Percentiles rank a stretch among this genome's conserved stretches.
phyloP scores from a whole-genome alignment of 2,888 invertebrate species.

The Megastigmus dorsalis region DNA sequence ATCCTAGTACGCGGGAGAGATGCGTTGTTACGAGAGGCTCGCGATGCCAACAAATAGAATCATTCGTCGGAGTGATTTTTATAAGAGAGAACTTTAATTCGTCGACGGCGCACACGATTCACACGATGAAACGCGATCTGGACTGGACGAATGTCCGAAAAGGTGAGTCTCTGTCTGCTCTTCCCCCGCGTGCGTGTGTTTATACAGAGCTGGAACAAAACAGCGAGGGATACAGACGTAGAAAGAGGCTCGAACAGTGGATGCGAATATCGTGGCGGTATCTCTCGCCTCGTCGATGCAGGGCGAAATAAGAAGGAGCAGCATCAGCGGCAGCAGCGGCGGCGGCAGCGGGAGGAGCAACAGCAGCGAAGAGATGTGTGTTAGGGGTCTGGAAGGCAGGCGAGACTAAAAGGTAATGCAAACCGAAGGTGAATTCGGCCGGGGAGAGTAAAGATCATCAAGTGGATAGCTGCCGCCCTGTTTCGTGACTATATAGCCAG shows the following conservation, averaged over 20 bases:
- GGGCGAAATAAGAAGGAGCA: not conserved
- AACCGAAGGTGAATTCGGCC: constrained; percentile 53
- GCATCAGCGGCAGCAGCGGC: not conserved
- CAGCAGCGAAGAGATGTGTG: constrained; percentile 15
- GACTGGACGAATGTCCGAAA: too few relatives aligned
- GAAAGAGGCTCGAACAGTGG: not conserved
- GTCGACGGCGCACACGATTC: too few relatives aligned
- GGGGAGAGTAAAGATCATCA: constrained; percentile 48
- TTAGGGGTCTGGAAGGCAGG: constrained; percentile 36
- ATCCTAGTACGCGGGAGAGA: too few relatives aligned
- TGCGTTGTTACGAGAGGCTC: too few relatives aligned
- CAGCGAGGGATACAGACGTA: constrained; percentile 38
- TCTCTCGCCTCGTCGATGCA: constrained; percentile 23
- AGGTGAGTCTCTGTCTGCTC: too few relatives aligned
- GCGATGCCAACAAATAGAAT: too few relatives aligned
- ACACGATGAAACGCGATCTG: too few relatives aligned
- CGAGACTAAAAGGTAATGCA: constrained; percentile 46
- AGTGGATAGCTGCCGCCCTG: constrained; percentile 45
- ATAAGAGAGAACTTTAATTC: too few relatives aligned
- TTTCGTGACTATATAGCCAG: constrained; percentile 49
- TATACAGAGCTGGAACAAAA: constrained; percentile 33
- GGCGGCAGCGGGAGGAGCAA: not conserved
- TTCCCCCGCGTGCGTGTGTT: too few relatives aligned
- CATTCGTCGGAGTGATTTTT: too few relatives aligned
- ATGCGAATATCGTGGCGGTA: constrained; percentile 35